Evolutionary conservation across 1,140 invertebrate genomes (phyloP), one percentile per base, ranked within the genome.

Genomic region (roundworm (Caenorhabditis elegans)): DNA sequence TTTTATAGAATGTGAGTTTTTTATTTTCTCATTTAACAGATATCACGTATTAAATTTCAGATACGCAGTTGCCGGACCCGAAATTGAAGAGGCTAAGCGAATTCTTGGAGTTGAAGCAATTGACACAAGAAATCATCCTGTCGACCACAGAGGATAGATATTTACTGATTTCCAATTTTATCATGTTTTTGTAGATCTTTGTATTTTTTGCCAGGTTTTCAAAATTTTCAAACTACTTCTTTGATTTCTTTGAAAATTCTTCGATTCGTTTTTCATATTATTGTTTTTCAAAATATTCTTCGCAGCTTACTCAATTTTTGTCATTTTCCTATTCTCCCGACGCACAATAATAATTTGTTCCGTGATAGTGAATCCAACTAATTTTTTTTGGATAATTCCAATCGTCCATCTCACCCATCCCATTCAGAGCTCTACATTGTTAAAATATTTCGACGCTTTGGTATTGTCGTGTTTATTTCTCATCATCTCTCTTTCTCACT

Each of bases 1-100:
- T 84, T 84, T 48, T 84, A 53, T 43, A 19, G 13, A 10, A 84
- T 31, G 82, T 84, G 83, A 53, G 49, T 31, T 55, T 36, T 19
- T 17, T 36, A 19, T 55, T 34, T 17, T 17, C 19, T 3, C 26
- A 4, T 51, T 51, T 24, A 26, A 51, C 22, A 2, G 0, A 0
- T 1, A 0, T 48, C 17, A 5, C 0, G 19, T 31, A n/a, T 31
- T 8, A 39, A 19, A 1, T 55, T 55, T 43, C 36, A 79, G 77
- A 46, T 79, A 79, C 34, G 34, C 36, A 10, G 39, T 2, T 26
- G 49, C 11, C 8, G 51, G 48, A 24, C 34, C 51, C 11, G 28
- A 53, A 36, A 79, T 79, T 17, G 77, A 79, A 28, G 51, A 34
- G 15, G 77, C 51, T 2, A 79, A 79, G 24, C 49, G 60, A 31